A percentile compares a stretch with the other conserved stretches of the same genome.
Conservation (phyloP, 2,888 invertebrate genomes). For the Dryadula phaetusa region DNA sequence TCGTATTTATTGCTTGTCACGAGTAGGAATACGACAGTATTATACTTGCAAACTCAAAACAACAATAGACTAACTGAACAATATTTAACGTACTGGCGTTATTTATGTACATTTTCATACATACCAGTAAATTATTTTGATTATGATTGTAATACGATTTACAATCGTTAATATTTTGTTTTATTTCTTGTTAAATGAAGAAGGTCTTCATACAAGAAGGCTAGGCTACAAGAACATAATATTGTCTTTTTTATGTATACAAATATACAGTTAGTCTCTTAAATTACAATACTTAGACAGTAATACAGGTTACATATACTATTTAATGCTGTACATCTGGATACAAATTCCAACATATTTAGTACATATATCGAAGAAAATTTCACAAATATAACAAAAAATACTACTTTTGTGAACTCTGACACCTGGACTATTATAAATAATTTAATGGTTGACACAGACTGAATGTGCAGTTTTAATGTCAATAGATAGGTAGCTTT, state of each 20-base stretch:
- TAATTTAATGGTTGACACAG: neutral
- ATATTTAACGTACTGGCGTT: slow-evolving; percentile 9
- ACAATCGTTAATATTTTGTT: no score
- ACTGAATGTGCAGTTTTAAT: neutral
- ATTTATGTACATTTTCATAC: neutral
- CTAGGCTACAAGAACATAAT: no score
- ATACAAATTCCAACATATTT: neutral
- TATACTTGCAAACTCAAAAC: neutral
- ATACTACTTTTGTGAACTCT: neutral
- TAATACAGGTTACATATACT: no score
- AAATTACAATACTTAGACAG: no score
- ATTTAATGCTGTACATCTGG: neutral
- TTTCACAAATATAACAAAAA: no score
- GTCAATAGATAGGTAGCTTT: neutral
- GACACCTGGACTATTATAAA: neutral
- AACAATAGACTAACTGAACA: neutral
- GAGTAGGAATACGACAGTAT: neutral
- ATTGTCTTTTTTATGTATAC: no score
- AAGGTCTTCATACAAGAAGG: no score
- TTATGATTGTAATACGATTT: no score
- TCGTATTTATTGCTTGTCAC: slow-evolving; percentile 25
- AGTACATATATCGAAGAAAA: neutral
- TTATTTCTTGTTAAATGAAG: no score
- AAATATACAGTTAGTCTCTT: no score
- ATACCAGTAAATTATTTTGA: neutral